Conservation (phyloP, 2,888 invertebrate species). For the Conchocele bisecta region DNA sequence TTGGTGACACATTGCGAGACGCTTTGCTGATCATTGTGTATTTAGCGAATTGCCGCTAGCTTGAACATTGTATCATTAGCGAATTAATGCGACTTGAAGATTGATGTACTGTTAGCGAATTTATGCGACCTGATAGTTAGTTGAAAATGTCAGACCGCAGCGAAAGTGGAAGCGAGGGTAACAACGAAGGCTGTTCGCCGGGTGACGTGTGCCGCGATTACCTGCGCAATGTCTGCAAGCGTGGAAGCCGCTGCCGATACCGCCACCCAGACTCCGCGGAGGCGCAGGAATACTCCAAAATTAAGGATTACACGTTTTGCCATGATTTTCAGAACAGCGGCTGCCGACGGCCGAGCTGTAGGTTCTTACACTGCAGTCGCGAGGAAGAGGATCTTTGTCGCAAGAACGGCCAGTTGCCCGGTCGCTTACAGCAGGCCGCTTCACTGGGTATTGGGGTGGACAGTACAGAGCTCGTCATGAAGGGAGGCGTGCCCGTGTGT, state of each 20-base stretch:
- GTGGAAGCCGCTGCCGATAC: conserved; percentile 86
- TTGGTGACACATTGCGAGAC: too few species aligned
- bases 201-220: conserved; percentile 86
- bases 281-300: conserved; percentile 78
- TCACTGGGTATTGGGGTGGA: conserved; percentile 75
- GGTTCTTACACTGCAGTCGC: conserved; percentile 90
- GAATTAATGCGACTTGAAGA: too few species aligned
- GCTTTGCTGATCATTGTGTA: too few species aligned
- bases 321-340: conserved; percentile 88
- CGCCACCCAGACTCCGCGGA: conserved; percentile 83
- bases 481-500: conserved; percentile 84
- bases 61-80: too few species aligned
- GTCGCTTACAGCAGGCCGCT: conserved; percentile 80
- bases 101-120: too few species aligned
- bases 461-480: conserved; percentile 71
- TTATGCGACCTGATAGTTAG: too few species aligned
- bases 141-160: conserved; percentile 78
- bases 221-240: conserved; percentile 86
- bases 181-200: conserved; percentile 49
- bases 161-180: conserved; percentile 73
- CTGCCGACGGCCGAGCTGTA: conserved; percentile 89
- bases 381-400: conserved; percentile 89
- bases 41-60: too few species aligned
- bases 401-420: conserved; percentile 88
- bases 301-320: conserved; percentile 84